Percentiles rank a stretch among this genome's conserved stretches.
Conservation (phyloP, 2,797 vertebrate genomes). For the Chelon labrosus region DNA sequence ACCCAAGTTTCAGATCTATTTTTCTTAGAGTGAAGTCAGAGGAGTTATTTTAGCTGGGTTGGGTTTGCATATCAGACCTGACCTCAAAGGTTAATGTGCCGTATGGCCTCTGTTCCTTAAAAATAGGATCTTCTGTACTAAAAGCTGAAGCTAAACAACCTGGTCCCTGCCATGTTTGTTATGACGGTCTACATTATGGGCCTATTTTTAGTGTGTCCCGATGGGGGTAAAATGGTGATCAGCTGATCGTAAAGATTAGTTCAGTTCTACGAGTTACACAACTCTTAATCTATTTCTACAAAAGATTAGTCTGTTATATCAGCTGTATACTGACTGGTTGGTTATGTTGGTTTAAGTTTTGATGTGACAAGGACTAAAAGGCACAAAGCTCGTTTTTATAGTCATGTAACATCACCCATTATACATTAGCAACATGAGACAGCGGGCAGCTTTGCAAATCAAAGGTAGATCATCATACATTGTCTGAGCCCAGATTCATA, state of each 20-base stretch:
- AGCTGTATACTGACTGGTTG: background rate
- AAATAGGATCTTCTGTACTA: conserved; percentile 58
- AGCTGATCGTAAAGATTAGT: conserved; percentile 1
- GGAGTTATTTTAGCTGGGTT: conserved; percentile 51
- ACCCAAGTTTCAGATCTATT: conserved; percentile 55
- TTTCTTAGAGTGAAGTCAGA: conserved; percentile 66
- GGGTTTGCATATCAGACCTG: conserved; percentile 61
- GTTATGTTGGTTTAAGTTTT: background rate
- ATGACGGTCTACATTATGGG: conserved; percentile 1
- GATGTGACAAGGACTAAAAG: conserved; percentile 13
- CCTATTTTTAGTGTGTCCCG: background rate
- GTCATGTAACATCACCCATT: conserved; percentile 39
- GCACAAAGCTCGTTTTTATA: conserved; percentile 25
- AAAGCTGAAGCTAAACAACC: conserved; percentile 1
- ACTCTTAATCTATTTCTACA: background rate
- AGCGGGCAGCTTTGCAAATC: conserved; percentile 58
- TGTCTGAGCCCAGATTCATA: conserved; percentile 73
- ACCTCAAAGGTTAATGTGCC: conserved; percentile 63
- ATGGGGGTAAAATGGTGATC: background rate
- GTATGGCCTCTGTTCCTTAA: conserved; percentile 48
- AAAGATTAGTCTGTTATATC: background rate
- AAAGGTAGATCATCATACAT: conserved; percentile 60
- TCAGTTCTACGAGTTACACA: background rate
- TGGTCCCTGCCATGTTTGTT: background rate
- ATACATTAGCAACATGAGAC: conserved; percentile 48